Conservation (phyloP, 2,113 vertebrate genomes). For the Menura novaehollandiae region DNA sequence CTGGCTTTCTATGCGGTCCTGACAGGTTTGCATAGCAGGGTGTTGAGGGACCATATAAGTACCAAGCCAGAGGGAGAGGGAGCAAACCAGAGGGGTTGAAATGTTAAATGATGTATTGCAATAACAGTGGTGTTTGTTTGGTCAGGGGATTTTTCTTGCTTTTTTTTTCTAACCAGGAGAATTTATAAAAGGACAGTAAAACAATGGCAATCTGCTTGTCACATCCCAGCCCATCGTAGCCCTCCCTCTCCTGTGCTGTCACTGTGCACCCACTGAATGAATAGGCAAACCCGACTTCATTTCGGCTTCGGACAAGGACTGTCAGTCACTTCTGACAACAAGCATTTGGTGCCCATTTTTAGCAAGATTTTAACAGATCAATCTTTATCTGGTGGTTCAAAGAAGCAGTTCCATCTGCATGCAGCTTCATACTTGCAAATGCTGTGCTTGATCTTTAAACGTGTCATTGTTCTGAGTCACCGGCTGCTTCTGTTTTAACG, state of each 20-base stretch:
- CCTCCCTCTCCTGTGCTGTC: neutral
- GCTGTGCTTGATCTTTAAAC: neutral
- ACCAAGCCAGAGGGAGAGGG: neutral
- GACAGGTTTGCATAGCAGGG: fast-evolving
- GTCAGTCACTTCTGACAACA: constrained; percentile 59
- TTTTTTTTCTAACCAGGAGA: neutral
- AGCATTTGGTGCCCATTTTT: constrained; percentile 55
- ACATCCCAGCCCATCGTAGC: neutral
- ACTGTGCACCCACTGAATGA: neutral
- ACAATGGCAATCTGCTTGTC: neutral
- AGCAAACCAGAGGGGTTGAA: neutral
- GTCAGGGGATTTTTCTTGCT: neutral
- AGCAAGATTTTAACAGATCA: constrained; percentile 44
- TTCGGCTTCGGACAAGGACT: constrained; percentile 5
- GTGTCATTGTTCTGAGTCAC: constrained; percentile 26
- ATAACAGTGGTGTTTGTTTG: neutral
- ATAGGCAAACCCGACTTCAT: constrained; percentile 28
- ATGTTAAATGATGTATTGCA: neutral
- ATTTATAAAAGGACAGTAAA: neutral
- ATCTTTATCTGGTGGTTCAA: constrained; percentile 42
- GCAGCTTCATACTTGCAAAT: neutral
- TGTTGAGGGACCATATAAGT: neutral
- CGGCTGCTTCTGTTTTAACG: neutral
- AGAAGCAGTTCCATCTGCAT: constrained; percentile 27
- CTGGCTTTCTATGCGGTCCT: neutral